Evolutionary conservation across 2,888 invertebrate genomes (phyloP), one percentile per base, ranked within the genome.

Genomic region (Oligia fasciuncula): DNA sequence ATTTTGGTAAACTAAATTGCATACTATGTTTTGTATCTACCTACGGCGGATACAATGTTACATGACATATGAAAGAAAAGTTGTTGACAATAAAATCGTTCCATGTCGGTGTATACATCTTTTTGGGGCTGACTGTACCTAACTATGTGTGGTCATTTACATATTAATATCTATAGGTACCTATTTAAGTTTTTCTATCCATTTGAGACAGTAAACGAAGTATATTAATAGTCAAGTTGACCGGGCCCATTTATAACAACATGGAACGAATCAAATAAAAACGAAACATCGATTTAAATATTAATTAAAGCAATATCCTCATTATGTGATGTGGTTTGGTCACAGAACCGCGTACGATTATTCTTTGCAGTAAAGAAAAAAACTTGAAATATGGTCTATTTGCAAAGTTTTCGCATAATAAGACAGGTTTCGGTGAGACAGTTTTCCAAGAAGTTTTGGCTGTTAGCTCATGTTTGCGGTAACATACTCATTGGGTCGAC

Each of bases 361-460:
- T n/a, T 54, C 14, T 60, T 70, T 13, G 19, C 23, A 29, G 40
- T 54, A 13, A 54, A 9, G 8, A 83, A 73, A 46, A 82, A 86
- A 74, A 68, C 71, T 23, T 65, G 66, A 71, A 51, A 49, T 57
- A 29, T 71, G 29, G 29, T 62, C 23, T 63, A 82, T 74, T 71
- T 60, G 54, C 57, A 49, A 62, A 71, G 29, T 85, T 68, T 67
- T 60, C 63, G 62, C 19, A 77, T 17, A 54, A 71, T 62, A 60
- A 35, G 5, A 75, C 84, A 5, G 72, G 84, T 79, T 86, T 69
- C 17, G 43, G 35, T 69, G 63, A 66, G 70, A 72, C 65, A 74
- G 2, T 83, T 84, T 86, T 86, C 87, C 62, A 19, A 76, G 87
- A 84, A 86, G 35, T 75, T 49, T 54, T 0, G 23, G 40, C n/a